These are phyloP conservation scores for Mastomys coucha DNA, from an alignment of 2,113 vertebrate species.

Conservation along the genomic window DNA sequence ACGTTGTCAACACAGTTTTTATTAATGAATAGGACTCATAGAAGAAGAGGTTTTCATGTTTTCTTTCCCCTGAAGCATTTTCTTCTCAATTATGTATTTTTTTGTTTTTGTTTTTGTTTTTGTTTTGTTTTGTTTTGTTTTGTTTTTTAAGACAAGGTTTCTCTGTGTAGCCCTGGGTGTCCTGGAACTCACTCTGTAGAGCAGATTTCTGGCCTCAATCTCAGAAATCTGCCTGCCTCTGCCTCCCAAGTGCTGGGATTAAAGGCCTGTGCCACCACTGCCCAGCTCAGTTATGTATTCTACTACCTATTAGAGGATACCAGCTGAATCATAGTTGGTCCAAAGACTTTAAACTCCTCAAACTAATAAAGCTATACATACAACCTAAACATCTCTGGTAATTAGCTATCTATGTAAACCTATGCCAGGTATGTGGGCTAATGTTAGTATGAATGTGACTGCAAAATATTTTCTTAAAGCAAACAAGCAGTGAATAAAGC, in stretches of 20 bases:
- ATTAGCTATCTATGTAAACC: background rate
- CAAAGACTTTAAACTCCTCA: background rate
- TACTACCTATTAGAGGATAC: rapidly evolving
- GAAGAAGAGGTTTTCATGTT: background rate
- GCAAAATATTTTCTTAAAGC: background rate
- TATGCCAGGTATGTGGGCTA: background rate
- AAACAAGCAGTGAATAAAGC: background rate
- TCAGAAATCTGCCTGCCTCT: no score
- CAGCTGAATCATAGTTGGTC: background rate
- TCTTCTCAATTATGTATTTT: no score
- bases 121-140: no score
- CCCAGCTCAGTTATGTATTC: background rate
- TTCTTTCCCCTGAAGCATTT: rapidly evolving
- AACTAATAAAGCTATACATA: background rate
- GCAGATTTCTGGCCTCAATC: no score
- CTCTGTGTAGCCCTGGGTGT: no score
- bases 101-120: no score
- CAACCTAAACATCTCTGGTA: background rate
- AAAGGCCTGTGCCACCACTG: no score
- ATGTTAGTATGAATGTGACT: background rate
- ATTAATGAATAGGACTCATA: background rate
- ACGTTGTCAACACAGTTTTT: background rate
- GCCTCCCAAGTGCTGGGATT: no score
- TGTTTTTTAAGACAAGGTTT: no score
- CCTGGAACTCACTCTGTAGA: no score